Percentiles rank a stretch among this genome's conserved stretches.
Conservation (phyloP, 2,113 vertebrate species). For the Pelecanoides urinatrix region DNA sequence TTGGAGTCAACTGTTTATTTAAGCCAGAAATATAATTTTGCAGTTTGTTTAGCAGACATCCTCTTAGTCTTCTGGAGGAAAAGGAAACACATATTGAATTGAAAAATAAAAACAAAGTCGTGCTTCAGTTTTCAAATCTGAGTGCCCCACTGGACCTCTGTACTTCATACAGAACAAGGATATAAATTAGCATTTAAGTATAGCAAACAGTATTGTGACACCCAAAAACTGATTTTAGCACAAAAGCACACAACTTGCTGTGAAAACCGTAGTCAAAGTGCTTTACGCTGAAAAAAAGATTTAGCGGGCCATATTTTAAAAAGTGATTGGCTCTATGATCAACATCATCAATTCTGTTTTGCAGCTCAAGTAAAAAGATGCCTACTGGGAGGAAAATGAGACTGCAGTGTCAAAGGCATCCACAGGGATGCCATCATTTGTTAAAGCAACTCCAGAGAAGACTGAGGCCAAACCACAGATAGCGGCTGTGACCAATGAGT, state of each 20-base stretch:
- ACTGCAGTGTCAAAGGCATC: neutral
- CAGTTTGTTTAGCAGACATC: neutral
- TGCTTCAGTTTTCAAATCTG: neutral
- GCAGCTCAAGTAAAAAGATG: neutral
- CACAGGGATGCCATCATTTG: neutral
- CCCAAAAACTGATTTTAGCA: neutral
- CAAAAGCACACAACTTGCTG: neutral
- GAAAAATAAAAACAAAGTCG: neutral
- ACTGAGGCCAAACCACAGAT: neutral
- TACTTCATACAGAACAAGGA: neutral
- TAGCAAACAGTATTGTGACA: neutral
- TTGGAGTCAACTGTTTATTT: neutral
- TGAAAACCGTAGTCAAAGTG: neutral
- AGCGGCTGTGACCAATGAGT: neutral
- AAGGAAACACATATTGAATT: neutral
- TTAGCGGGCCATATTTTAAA: neutral
- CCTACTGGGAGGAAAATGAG: neutral
- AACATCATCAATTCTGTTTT: neutral
- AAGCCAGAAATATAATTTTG: neutral
- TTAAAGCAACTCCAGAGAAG: neutral
- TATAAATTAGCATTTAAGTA: neutral
- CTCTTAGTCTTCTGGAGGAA: neutral
- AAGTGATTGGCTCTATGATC: neutral
- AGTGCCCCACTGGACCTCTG: neutral
- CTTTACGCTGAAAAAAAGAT: neutral